Conservation (phyloP, 2,888 invertebrate species). For the Volucella inanis region DNA sequence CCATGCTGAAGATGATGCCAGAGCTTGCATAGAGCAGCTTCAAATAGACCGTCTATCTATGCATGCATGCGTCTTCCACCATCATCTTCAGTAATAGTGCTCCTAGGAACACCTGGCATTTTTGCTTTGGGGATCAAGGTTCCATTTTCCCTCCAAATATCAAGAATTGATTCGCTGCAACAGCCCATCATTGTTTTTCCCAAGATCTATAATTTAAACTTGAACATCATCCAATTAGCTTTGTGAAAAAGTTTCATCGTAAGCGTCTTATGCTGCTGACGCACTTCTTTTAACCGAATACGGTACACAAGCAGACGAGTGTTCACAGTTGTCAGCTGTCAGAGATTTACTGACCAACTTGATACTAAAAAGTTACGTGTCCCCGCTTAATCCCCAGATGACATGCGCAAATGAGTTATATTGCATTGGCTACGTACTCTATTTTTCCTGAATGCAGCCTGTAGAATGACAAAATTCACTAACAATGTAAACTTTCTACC, state of each 20-base stretch:
- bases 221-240: constrained; percentile 93
- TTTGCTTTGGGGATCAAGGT: constrained; percentile 93
- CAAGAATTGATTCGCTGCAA: constrained; percentile 88
- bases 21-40: constrained; percentile 85
- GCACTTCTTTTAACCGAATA: constrained; percentile 89
- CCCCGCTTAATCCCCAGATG: constrained; percentile 83
- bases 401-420: constrained; percentile 20
- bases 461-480: no score
- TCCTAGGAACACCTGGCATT: constrained; percentile 95
- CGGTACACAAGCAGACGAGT: constrained; percentile 90
- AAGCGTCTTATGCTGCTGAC: constrained; percentile 86
- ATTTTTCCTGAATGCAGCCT: no score
- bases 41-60: constrained; percentile 96
- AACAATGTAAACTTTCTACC: no score
- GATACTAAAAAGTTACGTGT: constrained; percentile 90
- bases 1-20: constrained; percentile 89
- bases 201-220: constrained; percentile 93
- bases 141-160: constrained; percentile 93
- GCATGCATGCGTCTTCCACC: constrained; percentile 93
- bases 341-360: constrained; percentile 94
- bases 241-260: constrained; percentile 87
- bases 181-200: constrained; percentile 89
- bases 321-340: constrained; percentile 95
- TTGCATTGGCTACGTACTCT: no score
- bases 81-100: constrained; percentile 92